Evolutionary conservation across 2,113 vertebrate genomes (phyloP).

Genomic region (Bubalus kerabau): DNA sequence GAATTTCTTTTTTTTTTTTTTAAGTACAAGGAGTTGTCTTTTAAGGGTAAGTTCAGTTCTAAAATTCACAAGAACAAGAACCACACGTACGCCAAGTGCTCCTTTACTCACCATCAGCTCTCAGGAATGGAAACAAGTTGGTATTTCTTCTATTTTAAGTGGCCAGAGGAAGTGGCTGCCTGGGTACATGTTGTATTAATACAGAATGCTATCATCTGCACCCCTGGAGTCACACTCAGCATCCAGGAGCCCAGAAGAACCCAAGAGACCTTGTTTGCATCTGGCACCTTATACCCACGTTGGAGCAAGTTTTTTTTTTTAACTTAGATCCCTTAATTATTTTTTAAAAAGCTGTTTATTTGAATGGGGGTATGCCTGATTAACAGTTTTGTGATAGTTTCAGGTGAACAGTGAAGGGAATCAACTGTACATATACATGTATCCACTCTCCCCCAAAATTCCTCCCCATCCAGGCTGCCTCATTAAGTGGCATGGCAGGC

Average conservation of each 20-base stretch:
- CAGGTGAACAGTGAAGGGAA: not conserved
- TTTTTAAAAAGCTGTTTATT: not conserved
- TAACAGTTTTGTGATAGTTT: not conserved
- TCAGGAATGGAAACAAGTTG: too few relatives aligned
- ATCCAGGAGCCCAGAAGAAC: not conserved
- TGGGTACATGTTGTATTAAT: not conserved
- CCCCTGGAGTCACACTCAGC: not conserved
- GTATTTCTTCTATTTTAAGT: not conserved
- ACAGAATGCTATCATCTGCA: not conserved
- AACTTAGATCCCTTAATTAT: not conserved
- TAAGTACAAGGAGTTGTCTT: not conserved
- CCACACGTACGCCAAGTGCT: rapidly evolving
- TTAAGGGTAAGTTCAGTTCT: not conserved
- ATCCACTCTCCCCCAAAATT: not conserved
- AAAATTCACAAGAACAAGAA: not conserved
- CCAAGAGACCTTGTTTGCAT: not conserved
- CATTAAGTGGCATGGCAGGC: too few relatives aligned
- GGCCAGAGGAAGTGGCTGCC: not conserved
- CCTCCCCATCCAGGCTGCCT: not conserved
- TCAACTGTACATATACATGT: not conserved
- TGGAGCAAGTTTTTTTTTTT: not conserved
- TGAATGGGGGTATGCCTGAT: not conserved
- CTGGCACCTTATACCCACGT: rapidly evolving
- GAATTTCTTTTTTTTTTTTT: not conserved
- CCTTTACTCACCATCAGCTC: not conserved